Conservation (phyloP, 2,888 invertebrate species). For the Ptilodon capucinus region DNA sequence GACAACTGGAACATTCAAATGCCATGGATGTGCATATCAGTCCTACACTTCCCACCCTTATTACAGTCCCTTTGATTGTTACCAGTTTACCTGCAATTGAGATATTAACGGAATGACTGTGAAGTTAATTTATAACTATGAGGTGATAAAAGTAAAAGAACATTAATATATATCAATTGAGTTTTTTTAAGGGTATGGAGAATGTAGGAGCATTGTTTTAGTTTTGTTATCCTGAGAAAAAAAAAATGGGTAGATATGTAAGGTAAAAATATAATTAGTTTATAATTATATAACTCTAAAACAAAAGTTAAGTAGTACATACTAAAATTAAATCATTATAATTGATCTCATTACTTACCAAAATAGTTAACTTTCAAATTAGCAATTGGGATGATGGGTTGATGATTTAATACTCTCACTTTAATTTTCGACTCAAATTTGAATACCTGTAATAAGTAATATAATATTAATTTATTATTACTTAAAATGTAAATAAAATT, state of each 20-base stretch:
- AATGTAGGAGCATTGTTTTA: too few species aligned
- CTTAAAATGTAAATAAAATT: background rate
- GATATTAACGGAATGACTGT: too few species aligned
- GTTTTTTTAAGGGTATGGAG: too few species aligned
- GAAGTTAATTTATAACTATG: too few species aligned
- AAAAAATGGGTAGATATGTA: too few species aligned
- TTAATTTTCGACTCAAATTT: conserved; percentile 70
- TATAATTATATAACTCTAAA: too few species aligned
- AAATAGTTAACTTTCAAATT: conserved; percentile 88
- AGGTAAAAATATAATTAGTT: too few species aligned
- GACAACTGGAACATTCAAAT: conserved; percentile 89
- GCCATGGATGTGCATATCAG: conserved; percentile 89
- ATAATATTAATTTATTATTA: background rate
- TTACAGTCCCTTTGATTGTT: conserved; percentile 92
- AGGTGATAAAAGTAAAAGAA: too few species aligned
- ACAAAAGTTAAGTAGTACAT: too few species aligned
- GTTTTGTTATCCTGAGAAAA: too few species aligned
- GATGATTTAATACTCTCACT: conserved; percentile 78
- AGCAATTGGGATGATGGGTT: conserved; percentile 85
- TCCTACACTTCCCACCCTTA: conserved; percentile 89
- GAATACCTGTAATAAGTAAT: conserved; percentile 53
- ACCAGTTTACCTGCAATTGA: conserved; percentile 85
- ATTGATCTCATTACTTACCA: conserved; percentile 76
- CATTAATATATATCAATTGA: too few species aligned
- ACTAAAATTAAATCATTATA: too few species aligned